Evolutionary conservation across 2,113 vertebrate genomes (phyloP), one percentile per base, ranked within the genome.

Genomic region (Chaenocephalus aceratus): DNA sequence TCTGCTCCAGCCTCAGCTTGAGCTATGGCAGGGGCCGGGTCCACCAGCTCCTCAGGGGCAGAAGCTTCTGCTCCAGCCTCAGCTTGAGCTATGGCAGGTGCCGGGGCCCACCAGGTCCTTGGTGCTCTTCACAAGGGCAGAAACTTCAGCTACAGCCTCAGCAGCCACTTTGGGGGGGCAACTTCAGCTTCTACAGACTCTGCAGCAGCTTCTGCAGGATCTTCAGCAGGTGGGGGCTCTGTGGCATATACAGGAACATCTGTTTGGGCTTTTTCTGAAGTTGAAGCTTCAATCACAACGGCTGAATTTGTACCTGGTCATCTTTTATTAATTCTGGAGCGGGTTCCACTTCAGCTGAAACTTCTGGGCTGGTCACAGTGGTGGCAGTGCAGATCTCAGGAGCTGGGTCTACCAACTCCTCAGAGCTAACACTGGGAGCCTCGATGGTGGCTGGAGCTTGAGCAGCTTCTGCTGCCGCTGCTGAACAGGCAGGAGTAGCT

Each of bases 1-100:
- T 90, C 85, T 74, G 60, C 72, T 4, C 41, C 52, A 1, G 34
- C 41, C 44, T 74, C 80, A 16, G 45, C 26, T 21, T 21, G 21
- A 21, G 21, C 21, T 21, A 21, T 21, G 21, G 21, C 21, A 21
- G 21, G 21, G 21, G 78, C 82, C 30, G 62, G 2, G 36, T 93
- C 91, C 71, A 77, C 64, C 67, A 84, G 88, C 82, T 90, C 87
- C 52, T 79, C 60, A n/a, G 60, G 2, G 41, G 73, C 34, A 3
- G 72, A 64, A 7, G 59, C 61, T 46, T 86, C 85, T 69, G 58
- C 72, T 2, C 52, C 58, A 1, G 57, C 34, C 49, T 75, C 79
- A 11, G 54, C 36, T 8, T 71, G 10, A 1, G 62, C 65, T 59
- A 48, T 12, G 46, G 13, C 46, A 11, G 12, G 46, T 3, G 46